phyloP scores from a whole-genome alignment of 2,797 vertebrate genomes.

The Sitta carolinensis region DNA sequence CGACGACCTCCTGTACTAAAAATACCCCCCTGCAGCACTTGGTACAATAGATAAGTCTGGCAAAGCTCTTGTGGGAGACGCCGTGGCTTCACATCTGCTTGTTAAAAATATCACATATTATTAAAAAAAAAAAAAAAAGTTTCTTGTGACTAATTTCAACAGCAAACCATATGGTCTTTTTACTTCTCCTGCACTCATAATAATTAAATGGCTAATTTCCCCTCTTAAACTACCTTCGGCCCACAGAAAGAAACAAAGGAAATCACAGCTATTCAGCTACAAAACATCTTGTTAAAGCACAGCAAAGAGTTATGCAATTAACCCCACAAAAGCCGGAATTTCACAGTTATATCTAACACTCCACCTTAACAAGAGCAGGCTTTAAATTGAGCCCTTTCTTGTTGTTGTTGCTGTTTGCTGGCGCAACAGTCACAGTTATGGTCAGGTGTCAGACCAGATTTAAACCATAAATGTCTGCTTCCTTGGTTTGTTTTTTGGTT shows the following conservation, averaged over 20 bases:
- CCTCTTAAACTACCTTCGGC: conserved; percentile 54
- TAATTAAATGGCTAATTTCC: conserved; percentile 74
- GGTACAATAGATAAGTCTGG: conserved; percentile 58
- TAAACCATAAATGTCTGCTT: conserved; percentile 57
- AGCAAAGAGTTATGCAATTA: conserved; percentile 69
- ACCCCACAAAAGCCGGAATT: conserved; percentile 66
- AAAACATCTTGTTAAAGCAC: conserved; percentile 67
- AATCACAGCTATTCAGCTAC: conserved; percentile 68
- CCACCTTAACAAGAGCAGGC: conserved; percentile 8
- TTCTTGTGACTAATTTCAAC: conserved; percentile 78
- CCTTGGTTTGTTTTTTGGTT: neutral
- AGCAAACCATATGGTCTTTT: conserved; percentile 76
- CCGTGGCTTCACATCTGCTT: conserved; percentile 69
- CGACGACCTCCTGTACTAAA: conserved; percentile 6
- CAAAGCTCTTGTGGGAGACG: conserved; percentile 63
- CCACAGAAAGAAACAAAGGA: conserved; percentile 75
- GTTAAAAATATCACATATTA: conserved; percentile 79
- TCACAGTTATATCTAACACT: conserved; percentile 66
- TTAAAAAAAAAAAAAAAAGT: conserved; percentile 69
- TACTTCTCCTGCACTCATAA: conserved; percentile 73
- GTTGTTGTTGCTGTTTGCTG: conserved; percentile 49
- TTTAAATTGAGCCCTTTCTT: conserved; percentile 21
- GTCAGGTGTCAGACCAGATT: conserved; percentile 57
- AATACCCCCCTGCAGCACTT: conserved; percentile 15
- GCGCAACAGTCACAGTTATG: conserved; percentile 42